Evolutionary conservation across 1,140 invertebrate species (phyloP).

Genomic region (Ruditapes philippinarum): DNA sequence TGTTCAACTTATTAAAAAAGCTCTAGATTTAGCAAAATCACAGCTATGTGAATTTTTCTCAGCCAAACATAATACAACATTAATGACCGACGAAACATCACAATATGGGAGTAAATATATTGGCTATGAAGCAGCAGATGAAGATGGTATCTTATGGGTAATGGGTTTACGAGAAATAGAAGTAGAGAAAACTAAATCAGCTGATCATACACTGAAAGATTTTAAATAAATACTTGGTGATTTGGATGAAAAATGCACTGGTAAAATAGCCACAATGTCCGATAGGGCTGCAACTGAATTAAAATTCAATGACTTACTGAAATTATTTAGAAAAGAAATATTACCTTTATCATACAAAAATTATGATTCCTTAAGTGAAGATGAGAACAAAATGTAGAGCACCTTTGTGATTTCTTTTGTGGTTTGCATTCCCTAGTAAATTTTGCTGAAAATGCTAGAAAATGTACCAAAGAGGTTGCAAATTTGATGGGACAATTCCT

Average conservation of each 20-base stretch:
- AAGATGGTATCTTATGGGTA: conserved; percentile 37
- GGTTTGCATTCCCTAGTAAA: not conserved
- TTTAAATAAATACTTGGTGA: conserved; percentile 46
- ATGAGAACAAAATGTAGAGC: not conserved
- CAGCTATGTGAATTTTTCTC: conserved; percentile 28
- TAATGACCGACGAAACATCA: conserved; percentile 44
- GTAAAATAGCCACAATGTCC: conserved; percentile 46
- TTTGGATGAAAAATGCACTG: conserved; percentile 46
- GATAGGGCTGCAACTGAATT: conserved; percentile 37
- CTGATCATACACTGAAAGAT: not conserved
- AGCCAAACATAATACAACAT: conserved; percentile 15
- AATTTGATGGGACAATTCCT: too few species aligned
- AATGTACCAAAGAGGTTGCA: not conserved
- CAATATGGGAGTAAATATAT: conserved; percentile 44
- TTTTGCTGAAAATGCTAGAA: not conserved
- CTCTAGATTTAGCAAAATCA: conserved; percentile 3
- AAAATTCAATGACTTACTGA: conserved; percentile 1
- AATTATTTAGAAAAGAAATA: conserved; percentile 8
- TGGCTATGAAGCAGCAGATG: conserved; percentile 45
- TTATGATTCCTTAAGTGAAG: not conserved
- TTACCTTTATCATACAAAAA: not conserved
- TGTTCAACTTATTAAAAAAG: too few species aligned
- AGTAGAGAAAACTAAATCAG: conserved; percentile 23
- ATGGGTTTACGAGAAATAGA: conserved; percentile 52
- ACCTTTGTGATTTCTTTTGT: not conserved